phyloP scores from a whole-genome alignment of 2,797 vertebrate species.

The Halcyon chelicuti region DNA sequence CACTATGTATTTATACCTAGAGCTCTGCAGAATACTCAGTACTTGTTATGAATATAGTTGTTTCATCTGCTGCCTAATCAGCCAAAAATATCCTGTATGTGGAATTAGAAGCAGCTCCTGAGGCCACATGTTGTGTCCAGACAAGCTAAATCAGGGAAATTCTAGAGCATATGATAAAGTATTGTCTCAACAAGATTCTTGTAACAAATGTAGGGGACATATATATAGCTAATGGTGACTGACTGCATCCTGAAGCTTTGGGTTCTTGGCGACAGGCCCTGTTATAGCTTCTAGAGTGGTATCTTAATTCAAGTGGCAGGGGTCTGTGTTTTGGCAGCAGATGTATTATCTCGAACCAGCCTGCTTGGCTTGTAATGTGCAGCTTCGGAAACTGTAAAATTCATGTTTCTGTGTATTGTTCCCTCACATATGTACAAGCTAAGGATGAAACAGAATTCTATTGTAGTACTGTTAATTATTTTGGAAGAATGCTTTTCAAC shows the following conservation, averaged over 20 bases:
- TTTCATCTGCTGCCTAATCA: not conserved
- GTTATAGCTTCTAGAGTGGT: not conserved
- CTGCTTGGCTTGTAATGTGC: not conserved
- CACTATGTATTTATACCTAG: not conserved
- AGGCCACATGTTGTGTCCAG: not conserved
- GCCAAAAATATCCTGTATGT: not conserved
- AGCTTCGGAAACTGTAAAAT: not conserved
- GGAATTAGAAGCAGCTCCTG: not conserved
- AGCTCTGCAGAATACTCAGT: not conserved
- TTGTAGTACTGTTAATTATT: not conserved
- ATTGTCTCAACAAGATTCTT: not conserved
- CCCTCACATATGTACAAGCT: not conserved
- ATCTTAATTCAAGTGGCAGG: not conserved
- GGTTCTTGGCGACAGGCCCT: not conserved
- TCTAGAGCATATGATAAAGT: not conserved
- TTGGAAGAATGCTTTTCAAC: not conserved
- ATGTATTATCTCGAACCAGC: not conserved
- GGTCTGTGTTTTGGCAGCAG: not conserved
- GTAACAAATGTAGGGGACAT: not conserved
- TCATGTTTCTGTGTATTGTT: not conserved
- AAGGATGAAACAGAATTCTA: not conserved
- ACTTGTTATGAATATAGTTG: not conserved
- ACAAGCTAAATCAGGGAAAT: not conserved
- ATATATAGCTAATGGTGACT: rapidly evolving
- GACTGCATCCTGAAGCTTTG: not conserved